These are phyloP conservation scores for Rapana venosa DNA, from an alignment of 2,888 invertebrate genomes.

Conservation along the genomic window DNA sequence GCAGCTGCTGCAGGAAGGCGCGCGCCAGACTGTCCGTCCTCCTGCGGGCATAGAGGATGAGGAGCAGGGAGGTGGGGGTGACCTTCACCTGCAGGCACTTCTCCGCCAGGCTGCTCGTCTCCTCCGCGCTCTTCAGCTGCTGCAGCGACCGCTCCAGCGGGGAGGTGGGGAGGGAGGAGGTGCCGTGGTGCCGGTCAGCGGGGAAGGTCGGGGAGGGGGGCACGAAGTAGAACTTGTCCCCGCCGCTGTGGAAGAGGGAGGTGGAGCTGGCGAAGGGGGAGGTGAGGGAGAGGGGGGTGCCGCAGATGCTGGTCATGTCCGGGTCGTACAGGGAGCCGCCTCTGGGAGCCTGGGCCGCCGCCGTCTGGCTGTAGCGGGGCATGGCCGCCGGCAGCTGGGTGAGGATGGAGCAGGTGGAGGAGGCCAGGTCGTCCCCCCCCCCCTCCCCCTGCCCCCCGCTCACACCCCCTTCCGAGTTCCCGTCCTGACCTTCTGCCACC, in stretches of 20 bases:
- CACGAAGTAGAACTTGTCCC: slow-evolving; percentile 29
- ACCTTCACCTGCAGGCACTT: slow-evolving; percentile 67
- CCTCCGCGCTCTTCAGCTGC: slow-evolving; percentile 38
- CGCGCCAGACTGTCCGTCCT: slow-evolving; percentile 57
- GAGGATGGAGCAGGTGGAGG: background rate
- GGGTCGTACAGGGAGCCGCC: background rate
- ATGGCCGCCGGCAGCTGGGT: background rate
- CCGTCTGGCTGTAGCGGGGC: background rate
- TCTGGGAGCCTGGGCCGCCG: too few relatives aligned
- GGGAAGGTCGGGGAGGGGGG: background rate
- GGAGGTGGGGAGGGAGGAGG: background rate
- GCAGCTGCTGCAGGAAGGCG: slow-evolving; percentile 46
- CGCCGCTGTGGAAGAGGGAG: slow-evolving; percentile 26
- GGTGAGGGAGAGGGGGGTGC: slow-evolving; percentile 20
- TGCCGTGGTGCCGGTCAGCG: background rate
- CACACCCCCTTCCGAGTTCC: background rate
- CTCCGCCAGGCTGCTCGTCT: slow-evolving; percentile 58
- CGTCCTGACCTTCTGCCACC: background rate
- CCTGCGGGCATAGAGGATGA: slow-evolving; percentile 61
- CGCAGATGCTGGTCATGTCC: slow-evolving; percentile 16
- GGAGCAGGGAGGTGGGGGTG: slow-evolving; percentile 59
- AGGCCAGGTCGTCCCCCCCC: background rate
- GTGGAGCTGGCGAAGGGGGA: background rate
- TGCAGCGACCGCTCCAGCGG: slow-evolving; percentile 46
- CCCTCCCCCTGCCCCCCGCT: background rate